phyloP scores from a whole-genome alignment of 2,797 vertebrate genomes.

The Rhodeus uyekii region DNA sequence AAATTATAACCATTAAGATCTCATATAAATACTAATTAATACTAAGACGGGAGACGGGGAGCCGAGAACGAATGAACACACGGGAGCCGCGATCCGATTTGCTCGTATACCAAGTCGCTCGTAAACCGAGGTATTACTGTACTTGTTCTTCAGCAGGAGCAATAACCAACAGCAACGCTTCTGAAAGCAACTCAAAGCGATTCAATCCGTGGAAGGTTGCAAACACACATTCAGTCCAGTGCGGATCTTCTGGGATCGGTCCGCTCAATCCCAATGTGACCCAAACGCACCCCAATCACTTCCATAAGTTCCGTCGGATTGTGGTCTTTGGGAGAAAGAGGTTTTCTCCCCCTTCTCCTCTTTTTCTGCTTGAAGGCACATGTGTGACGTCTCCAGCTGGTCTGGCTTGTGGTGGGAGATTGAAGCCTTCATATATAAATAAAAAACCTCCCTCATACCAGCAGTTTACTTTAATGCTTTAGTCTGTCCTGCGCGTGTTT shows the following conservation, averaged over 20 bases:
- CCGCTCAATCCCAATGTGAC: slow-evolving; percentile 27
- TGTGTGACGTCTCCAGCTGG: slow-evolving; percentile 8
- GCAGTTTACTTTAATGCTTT: background rate
- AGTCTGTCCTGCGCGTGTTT: background rate
- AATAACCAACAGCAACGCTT: no score
- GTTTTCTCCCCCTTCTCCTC: slow-evolving; percentile 39
- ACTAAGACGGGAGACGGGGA: no score
- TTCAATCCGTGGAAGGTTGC: background rate
- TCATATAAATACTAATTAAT: no score
- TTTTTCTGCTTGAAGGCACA: background rate
- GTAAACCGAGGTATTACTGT: no score
- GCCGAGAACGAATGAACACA: no score
- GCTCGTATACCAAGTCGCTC: no score
- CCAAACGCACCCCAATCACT: slow-evolving; percentile 51
- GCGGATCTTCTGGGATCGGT: slow-evolving; percentile 32
- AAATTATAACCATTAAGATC: no score
- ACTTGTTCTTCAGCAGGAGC: no score
- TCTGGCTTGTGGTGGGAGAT: slow-evolving; percentile 8
- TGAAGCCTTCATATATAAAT: background rate
- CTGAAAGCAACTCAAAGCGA: background rate
- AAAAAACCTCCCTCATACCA: slow-evolving; percentile 6
- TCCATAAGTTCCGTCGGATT: slow-evolving; percentile 45
- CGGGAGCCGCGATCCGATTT: no score
- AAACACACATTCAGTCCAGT: background rate
- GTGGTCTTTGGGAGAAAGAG: slow-evolving; percentile 17